Evolutionary conservation across 2,797 vertebrate genomes (phyloP).

Genomic region (Hipposideros larvatus): DNA sequence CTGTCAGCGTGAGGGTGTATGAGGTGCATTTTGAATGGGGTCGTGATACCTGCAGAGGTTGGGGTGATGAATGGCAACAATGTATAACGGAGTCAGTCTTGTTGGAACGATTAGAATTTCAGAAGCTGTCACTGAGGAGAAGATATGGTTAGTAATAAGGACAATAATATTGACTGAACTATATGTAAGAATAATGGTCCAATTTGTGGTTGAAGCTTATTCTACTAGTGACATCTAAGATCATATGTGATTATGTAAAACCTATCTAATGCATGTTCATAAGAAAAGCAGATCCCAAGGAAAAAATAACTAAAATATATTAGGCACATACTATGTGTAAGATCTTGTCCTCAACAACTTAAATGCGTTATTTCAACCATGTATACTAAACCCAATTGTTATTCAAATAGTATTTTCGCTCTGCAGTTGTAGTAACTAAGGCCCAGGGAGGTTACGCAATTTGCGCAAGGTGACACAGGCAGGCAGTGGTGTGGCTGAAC

Average conservation of each 20-base stretch:
- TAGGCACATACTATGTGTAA: background rate
- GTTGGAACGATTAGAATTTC: background rate
- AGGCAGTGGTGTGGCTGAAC: accelerated
- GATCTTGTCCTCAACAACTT: background rate
- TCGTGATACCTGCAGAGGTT: background rate
- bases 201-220: background rate
- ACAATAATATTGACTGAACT: background rate
- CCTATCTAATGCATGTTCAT: background rate
- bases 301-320: background rate
- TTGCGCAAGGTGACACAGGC: background rate
- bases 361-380: background rate
- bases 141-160: background rate
- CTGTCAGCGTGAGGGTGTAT: background rate
- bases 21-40: background rate
- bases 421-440: background rate
- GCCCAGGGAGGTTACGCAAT: background rate
- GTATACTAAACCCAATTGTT: background rate
- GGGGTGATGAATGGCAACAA: background rate
- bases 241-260: background rate
- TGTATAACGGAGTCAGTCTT: background rate
- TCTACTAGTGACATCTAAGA: background rate
- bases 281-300: background rate
- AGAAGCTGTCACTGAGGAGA: background rate
- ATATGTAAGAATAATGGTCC: background rate
- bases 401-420: background rate